Evolutionary conservation across 2,888 invertebrate species (phyloP), one percentile per base, ranked within the genome.

Genomic region (Zygaena filipendulae): DNA sequence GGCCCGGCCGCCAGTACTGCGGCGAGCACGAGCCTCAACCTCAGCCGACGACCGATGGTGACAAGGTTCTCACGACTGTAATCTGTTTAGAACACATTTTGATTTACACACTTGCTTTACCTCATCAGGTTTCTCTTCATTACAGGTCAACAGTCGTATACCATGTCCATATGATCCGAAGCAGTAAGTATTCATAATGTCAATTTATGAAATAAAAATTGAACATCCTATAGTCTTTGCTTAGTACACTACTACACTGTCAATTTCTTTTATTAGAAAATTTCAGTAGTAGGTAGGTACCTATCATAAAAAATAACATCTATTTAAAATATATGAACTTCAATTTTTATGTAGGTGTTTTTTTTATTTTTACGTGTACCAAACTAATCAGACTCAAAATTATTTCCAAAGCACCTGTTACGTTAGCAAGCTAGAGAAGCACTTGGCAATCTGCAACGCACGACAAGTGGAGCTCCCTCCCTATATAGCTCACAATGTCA

Each of bases 381-480:
- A n/a, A n/a, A n/a, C n/a, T n/a, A n/a, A n/a, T n/a, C n/a, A n/a
- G n/a, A n/a, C n/a, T n/a, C n/a, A n/a, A n/a, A n/a, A n/a, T n/a
- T n/a, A n/a, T n/a, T n/a, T n/a, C n/a, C n/a, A n/a, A n/a, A 87
- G 87, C 49, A 85, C 88, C 2, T 86, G 86, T 47, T 90, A 84
- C 45, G 77, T 82, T 9, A 83, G 82, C 18, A 90, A 88, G 47
- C 57, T 91, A 32, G 52, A 81, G 12, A 87, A 87, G 47, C 91
- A 91, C 56, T 60, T 91, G 11, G 80, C 81, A 42, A 85, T 89
- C 33, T 91, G 91, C 55, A 91, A 91, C 56, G 88, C 89, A 0
- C 79, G 85, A 9, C 68, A 70, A 2, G 72, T 63, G 19, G 59
- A 61, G 6, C 55, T 58, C 26, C 81, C 82, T 3, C 61, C 83